phyloP scores from a whole-genome alignment of 2,888 invertebrate genomes.

The Drosophila cognata region DNA sequence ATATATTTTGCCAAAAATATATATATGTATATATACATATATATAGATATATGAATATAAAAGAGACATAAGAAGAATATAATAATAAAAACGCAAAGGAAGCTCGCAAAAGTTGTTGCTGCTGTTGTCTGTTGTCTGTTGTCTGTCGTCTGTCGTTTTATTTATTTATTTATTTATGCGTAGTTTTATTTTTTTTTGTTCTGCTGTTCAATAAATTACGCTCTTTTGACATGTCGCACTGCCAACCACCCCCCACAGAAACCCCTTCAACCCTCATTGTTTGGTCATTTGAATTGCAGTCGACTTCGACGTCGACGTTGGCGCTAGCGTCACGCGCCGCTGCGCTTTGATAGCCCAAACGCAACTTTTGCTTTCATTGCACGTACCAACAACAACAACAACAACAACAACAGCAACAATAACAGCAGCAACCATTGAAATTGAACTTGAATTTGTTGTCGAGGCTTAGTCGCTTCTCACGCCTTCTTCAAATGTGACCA shows the following conservation, averaged over 20 bases:
- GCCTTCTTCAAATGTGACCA: slow-evolving; percentile 43
- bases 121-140: slow-evolving; percentile 21
- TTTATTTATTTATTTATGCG: slow-evolving; percentile 78
- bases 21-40: slow-evolving; percentile 4
- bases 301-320: slow-evolving; percentile 25
- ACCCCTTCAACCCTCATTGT: slow-evolving; percentile 55
- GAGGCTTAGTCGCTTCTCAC: slow-evolving; percentile 58
- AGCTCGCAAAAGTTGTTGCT: slow-evolving; percentile 39
- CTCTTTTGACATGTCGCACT: slow-evolving; percentile 74
- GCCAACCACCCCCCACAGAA: slow-evolving; percentile 16
- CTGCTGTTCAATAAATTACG: slow-evolving; percentile 75
- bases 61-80: slow-evolving; percentile 28
- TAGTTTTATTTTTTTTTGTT: slow-evolving; percentile 43
- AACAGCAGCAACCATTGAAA: slow-evolving; percentile 54
- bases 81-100: slow-evolving; percentile 41
- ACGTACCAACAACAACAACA: slow-evolving; percentile 56
- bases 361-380: slow-evolving; percentile 77
- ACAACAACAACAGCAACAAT: slow-evolving; percentile 10
- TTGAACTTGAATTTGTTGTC: slow-evolving; percentile 52
- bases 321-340: slow-evolving; percentile 62
- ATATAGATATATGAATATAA: slow-evolving; percentile 5
- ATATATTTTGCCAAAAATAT: slow-evolving; percentile 72
- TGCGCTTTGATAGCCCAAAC: slow-evolving; percentile 73
- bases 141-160: slow-evolving; percentile 43
- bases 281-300: slow-evolving; percentile 73